These are phyloP conservation scores for Chelonia mydas DNA, from an alignment of 2,797 vertebrate species.

Conservation along the genomic window DNA sequence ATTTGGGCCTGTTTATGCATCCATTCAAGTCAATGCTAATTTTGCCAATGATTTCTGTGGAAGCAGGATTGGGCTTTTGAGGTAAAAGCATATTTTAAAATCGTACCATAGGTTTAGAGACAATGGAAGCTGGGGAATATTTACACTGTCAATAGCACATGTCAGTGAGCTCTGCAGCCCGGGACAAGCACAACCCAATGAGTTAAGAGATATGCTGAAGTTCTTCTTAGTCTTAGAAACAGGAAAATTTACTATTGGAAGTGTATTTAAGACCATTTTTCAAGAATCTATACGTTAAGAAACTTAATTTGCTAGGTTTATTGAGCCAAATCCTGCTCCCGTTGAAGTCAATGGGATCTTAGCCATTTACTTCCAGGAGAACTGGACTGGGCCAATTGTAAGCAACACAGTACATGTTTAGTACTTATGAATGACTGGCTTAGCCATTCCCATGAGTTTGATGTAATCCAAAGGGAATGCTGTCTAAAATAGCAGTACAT, in stretches of 20 bases:
- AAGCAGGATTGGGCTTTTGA: neutral
- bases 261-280: neutral
- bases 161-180: neutral
- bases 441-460: neutral
- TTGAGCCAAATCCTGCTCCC: neutral
- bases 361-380: neutral
- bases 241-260: neutral
- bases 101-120: neutral
- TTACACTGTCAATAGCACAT: neutral
- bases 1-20: neutral
- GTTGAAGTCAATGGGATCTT: neutral
- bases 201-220: neutral
- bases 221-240: constrained; percentile 1
- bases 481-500: neutral
- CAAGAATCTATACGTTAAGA: neutral
- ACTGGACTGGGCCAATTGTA: neutral
- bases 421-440: neutral
- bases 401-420: neutral
- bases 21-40: neutral
- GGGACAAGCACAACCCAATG: neutral
- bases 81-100: neutral
- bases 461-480: neutral
- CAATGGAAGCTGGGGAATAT: neutral
- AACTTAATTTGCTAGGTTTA: neutral
- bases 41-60: neutral